Conservation (phyloP, 2,888 invertebrate species). For the Eledona agricola region DNA sequence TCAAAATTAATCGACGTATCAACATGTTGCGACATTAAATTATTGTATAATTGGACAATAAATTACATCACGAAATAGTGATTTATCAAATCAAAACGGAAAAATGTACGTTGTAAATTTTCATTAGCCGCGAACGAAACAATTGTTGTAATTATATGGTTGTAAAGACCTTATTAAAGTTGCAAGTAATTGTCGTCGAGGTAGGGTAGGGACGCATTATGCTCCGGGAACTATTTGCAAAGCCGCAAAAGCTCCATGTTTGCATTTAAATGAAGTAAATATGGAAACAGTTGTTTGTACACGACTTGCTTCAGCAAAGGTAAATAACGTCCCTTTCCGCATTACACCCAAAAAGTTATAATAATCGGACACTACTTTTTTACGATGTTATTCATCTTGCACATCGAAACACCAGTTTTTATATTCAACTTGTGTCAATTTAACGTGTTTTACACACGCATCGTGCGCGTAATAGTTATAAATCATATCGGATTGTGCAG, state of each 20-base stretch:
- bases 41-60: conserved; percentile 18
- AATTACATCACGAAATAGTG: conserved; percentile 12
- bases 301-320: conserved; percentile 17
- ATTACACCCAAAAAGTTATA: conserved; percentile 10
- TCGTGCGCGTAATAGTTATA: too few relatives aligned
- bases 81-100: conserved; percentile 8
- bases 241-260: conserved; percentile 31
- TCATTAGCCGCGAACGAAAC: too few relatives aligned
- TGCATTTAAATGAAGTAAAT: conserved; percentile 35
- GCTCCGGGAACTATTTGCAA: conserved; percentile 28
- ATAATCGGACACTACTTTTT: too few relatives aligned
- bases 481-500: too few relatives aligned
- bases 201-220: conserved; percentile 19
- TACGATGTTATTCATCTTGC: too few relatives aligned
- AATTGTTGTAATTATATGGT: conserved; percentile 5
- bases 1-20: conserved; percentile 9
- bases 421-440: too few relatives aligned
- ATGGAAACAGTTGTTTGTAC: conserved; percentile 30
- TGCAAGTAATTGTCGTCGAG: conserved; percentile 23
- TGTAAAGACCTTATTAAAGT: conserved; percentile 25
- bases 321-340: conserved; percentile 19
- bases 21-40: conserved; percentile 9
- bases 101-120: neutral
- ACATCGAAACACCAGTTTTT: too few relatives aligned
- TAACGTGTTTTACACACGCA: too few relatives aligned